These are phyloP conservation scores for Pecten maximus DNA, from an alignment of 2,888 invertebrate species.

Conservation along the genomic window DNA sequence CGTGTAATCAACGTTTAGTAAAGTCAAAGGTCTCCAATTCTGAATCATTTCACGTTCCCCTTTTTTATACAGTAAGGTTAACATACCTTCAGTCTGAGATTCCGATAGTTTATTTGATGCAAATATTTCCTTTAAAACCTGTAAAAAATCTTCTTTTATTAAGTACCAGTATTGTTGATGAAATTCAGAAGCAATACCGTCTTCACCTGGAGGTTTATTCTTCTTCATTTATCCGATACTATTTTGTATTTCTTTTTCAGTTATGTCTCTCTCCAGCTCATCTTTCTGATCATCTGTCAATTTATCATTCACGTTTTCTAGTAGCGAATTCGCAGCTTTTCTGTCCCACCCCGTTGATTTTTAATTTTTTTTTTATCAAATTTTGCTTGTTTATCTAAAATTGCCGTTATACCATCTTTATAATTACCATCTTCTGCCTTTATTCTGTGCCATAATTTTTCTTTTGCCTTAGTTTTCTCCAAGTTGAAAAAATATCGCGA, in stretches of 20 bases:
- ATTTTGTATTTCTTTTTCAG: neutral
- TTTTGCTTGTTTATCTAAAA: neutral
- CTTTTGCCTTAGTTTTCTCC: neutral
- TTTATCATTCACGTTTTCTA: neutral
- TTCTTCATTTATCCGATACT: neutral
- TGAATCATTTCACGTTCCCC: conserved; percentile 39
- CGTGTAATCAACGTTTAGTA: conserved; percentile 36
- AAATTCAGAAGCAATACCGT: neutral
- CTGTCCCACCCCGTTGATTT: neutral
- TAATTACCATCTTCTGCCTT: too few relatives aligned
- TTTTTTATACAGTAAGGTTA: conserved; percentile 37
- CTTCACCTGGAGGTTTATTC: neutral
- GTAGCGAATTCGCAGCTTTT: neutral
- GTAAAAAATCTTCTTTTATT: too few relatives aligned
- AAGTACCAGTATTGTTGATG: neutral
- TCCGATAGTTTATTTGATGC: neutral
- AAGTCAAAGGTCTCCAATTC: conserved; percentile 37
- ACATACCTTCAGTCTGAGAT: neutral
- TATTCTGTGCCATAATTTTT: too few relatives aligned
- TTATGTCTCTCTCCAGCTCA: neutral
- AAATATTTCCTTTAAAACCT: neutral
- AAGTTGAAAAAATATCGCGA: neutral
- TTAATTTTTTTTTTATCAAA: neutral
- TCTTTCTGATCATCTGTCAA: neutral
- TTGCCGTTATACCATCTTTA: neutral